Conservation (phyloP, 2,113 vertebrate genomes). For the Lampris megalopsis region DNA sequence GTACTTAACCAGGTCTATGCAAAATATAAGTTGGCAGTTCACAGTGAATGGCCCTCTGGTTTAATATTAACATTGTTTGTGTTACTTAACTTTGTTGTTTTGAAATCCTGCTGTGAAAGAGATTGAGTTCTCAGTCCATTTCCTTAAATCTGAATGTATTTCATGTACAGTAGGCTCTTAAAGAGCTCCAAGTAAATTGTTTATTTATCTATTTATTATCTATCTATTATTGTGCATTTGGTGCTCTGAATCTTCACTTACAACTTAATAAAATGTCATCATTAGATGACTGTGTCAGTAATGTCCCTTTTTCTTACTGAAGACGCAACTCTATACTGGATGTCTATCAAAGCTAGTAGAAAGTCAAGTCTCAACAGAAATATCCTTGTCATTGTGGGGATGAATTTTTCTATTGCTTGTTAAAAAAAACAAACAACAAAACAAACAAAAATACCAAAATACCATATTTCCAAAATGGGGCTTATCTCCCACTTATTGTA, state of each 20-base stretch:
- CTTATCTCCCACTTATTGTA: too few relatives aligned
- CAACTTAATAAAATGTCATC: slow-evolving; percentile 43
- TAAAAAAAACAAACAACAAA: too few relatives aligned
- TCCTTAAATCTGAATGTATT: slow-evolving; percentile 41
- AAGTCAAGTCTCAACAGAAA: too few relatives aligned
- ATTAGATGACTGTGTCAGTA: slow-evolving; percentile 3
- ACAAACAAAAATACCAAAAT: too few relatives aligned
- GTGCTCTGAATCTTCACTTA: background rate
- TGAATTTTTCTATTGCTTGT: too few relatives aligned
- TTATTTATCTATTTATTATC: slow-evolving; percentile 66
- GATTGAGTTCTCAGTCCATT: slow-evolving; percentile 48
- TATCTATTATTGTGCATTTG: slow-evolving; percentile 51
- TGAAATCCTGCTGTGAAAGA: slow-evolving; percentile 12
- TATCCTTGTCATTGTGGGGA: too few relatives aligned
- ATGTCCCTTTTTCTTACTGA: too few relatives aligned
- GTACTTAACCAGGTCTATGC: slow-evolving; percentile 14
- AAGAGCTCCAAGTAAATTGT: slow-evolving; percentile 37
- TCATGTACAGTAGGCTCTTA: slow-evolving; percentile 36
- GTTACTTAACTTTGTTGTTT: background rate
- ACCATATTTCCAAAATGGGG: too few relatives aligned
- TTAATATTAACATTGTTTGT: background rate
- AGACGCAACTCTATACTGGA: too few relatives aligned
- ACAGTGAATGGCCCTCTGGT: slow-evolving; percentile 6
- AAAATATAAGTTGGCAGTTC: background rate
- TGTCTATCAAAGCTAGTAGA: too few relatives aligned